Evolutionary conservation across 2,888 invertebrate genomes (phyloP).

Genomic region (Lasioglossum marginatum): DNA sequence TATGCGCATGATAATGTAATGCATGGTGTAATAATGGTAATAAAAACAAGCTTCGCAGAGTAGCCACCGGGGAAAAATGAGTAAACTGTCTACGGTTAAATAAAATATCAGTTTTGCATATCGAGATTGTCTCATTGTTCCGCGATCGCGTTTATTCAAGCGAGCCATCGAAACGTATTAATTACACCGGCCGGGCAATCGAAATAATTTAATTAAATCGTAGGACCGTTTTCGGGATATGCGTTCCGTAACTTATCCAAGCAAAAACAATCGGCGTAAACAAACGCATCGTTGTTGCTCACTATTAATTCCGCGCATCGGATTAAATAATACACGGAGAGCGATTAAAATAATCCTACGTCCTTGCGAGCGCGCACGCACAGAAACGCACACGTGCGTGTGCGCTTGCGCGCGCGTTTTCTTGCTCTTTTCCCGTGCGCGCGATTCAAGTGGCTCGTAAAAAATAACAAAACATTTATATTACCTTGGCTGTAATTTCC

Average conservation of each 20-base stretch:
- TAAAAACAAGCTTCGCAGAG: neutral
- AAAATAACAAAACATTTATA: slow-evolving; percentile 55
- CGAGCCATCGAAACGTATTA: neutral
- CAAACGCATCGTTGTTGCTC: neutral
- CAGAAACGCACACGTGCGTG: neutral
- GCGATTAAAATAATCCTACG: slow-evolving; percentile 52
- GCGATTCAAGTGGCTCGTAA: slow-evolving; percentile 37
- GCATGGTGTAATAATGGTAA: too few relatives aligned
- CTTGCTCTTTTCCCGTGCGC: slow-evolving; percentile 13
- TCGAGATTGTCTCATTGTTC: neutral
- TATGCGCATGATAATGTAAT: neutral
- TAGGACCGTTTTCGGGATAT: neutral
- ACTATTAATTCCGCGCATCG: slow-evolving; percentile 41
- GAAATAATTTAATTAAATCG: slow-evolving; percentile 35
- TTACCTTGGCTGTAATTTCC: slow-evolving; percentile 52
- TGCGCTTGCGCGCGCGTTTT: neutral
- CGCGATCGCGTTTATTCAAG: neutral
- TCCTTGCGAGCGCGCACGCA: slow-evolving; percentile 38
- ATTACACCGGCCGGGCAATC: neutral
- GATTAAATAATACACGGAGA: slow-evolving; percentile 52
- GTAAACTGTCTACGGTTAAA: neutral
- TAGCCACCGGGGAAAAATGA: neutral
- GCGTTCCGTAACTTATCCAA: slow-evolving; percentile 27
- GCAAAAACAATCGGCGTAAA: slow-evolving; percentile 16
- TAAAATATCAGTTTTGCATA: neutral